Base-by-base conservation (phyloP, 1,140 invertebrate genomes). In the Pissodes strobi region DNA sequence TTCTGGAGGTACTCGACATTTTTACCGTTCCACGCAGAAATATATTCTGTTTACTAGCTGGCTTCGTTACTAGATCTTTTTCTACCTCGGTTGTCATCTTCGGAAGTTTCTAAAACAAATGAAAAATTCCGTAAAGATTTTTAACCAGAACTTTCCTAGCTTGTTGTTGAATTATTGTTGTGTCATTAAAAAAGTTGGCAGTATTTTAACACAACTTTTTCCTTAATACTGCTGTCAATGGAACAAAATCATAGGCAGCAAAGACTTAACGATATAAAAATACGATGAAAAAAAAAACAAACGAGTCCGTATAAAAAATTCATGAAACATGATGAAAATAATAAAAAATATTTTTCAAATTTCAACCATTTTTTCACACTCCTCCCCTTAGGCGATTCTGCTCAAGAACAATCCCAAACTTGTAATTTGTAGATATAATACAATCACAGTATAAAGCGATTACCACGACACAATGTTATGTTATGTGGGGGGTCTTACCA, bases 111-210 rank as follows among this genome's bases (percentile, higher is more conserved):
- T 34, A 8, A 34, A 34, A 43, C 15, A 43, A 43, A 43, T 43
- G 13, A 43, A 43, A 43, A 43, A 43, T n/a, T 17, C 39, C 5
- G 39, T 43, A 43, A 43, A 17, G 15, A 43, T 12, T 12, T 43
- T 43, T 43, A 43, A 5, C 10, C 39, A 43, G 39, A 43, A 43
- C 39, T 43, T 43, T 17, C n/a, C n/a, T n/a, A n/a, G n/a, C n/a
- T n/a, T n/a, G n/a, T 43, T 43, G 39, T 43, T 43, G 39, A 43
- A 43, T 12, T 43, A 43, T 43, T 12, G 9, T 43, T 43, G 9
- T 43, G 30, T 34, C 6, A n/a, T 6, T 34, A 8, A 34, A 34
- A n/a, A n/a, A n/a, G n/a, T n/a, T n/a, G n/a, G n/a, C n/a, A n/a
- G n/a, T n/a, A n/a, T n/a, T n/a, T n/a, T n/a, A n/a, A n/a, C n/a